Percentiles rank a stretch among this genome's conserved stretches.
Conservation (phyloP, 2,113 vertebrate species). For the Actinemys pallida region DNA sequence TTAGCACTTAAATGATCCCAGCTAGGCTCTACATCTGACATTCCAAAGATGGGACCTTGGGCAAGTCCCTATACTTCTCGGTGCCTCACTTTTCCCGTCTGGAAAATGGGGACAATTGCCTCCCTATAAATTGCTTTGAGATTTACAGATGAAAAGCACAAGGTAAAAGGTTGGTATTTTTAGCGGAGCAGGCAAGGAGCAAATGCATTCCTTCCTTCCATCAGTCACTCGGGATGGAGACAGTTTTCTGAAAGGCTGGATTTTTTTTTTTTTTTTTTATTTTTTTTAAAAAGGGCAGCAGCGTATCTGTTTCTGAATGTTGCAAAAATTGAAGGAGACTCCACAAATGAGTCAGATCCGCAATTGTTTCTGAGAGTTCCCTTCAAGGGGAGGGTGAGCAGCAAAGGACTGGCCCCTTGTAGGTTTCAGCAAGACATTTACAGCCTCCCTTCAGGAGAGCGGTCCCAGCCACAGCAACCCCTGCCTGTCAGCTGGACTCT, state of each 20-base stretch:
- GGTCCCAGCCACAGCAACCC: not conserved
- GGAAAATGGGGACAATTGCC: not conserved
- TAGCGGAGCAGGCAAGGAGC: not conserved
- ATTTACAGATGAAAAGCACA: not conserved
- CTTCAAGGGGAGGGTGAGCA: accelerated
- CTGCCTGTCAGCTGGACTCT: not conserved
- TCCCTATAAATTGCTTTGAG: not conserved
- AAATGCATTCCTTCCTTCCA: not conserved
- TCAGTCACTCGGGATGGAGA: not conserved
- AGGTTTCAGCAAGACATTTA: not conserved
- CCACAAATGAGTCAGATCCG: not conserved
- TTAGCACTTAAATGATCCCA: not conserved
- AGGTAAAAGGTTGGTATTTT: not conserved
- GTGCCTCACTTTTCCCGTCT: not conserved
- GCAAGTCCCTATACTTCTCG: not conserved
- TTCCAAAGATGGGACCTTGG: not conserved
- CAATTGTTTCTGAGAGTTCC: not conserved
- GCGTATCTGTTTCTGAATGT: not conserved
- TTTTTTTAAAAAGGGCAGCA: not conserved
- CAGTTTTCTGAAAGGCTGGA: not conserved
- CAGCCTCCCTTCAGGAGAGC: not conserved
- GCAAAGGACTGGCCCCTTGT: not conserved
- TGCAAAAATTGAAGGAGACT: accelerated
- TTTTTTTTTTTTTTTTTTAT: not conserved
- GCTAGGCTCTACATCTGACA: not conserved